Conservation (phyloP, 2,797 vertebrate genomes). For the Sphaeramia orbicularis region DNA sequence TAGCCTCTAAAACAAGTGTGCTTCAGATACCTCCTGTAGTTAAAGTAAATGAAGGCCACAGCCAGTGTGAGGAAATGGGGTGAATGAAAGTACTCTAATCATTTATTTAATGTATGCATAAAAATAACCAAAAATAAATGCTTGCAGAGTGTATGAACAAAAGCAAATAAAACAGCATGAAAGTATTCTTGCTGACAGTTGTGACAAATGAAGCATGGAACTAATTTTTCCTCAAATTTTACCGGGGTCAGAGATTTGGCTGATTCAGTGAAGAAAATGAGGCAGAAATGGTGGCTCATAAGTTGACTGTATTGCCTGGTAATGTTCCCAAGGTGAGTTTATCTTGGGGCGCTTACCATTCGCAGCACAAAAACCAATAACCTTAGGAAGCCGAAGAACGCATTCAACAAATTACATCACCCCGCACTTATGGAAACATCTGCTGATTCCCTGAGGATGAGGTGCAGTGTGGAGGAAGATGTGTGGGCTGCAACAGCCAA, state of each 20-base stretch:
- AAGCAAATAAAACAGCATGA: background rate
- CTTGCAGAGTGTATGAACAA: background rate
- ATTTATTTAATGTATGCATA: background rate
- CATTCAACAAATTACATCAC: background rate
- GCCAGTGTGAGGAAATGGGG: too few species aligned
- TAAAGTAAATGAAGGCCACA: constrained; percentile 24
- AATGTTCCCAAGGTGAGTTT: background rate
- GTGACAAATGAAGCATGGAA: background rate
- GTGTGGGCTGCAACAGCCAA: background rate
- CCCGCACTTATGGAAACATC: background rate
- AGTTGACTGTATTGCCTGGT: background rate
- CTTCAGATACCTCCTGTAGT: too few species aligned
- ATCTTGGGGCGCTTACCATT: background rate
- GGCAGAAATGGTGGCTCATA: background rate
- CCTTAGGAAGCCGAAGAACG: background rate
- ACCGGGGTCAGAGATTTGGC: background rate
- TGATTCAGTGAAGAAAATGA: background rate
- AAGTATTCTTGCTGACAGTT: background rate
- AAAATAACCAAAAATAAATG: background rate
- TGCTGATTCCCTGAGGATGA: background rate
- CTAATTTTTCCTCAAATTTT: constrained; percentile 1
- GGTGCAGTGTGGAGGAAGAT: background rate
- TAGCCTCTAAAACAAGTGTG: too few species aligned
- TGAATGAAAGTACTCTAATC: background rate
- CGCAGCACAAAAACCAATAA: background rate